These are phyloP conservation scores for Platalea minor DNA, from an alignment of 2,797 vertebrate genomes.

Conservation along the genomic window DNA sequence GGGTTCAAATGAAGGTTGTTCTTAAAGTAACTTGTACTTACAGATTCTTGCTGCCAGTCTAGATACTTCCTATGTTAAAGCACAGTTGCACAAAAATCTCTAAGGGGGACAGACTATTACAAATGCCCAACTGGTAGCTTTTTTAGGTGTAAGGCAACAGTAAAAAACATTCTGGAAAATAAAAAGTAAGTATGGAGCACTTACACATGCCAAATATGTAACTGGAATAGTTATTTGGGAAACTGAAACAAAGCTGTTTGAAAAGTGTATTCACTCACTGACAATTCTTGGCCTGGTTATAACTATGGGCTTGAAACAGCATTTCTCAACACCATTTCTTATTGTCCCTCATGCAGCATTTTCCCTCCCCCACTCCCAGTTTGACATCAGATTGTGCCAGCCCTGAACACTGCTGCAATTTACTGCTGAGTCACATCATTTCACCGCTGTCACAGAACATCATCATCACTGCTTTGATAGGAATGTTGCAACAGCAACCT, in stretches of 20 bases:
- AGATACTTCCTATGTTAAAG: neutral
- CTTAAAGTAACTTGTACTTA: slow-evolving; percentile 15
- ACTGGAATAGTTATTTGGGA: neutral
- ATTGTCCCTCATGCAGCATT: neutral
- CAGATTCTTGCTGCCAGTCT: neutral
- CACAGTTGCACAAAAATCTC: neutral
- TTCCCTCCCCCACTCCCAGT: neutral
- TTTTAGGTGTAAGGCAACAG: neutral
- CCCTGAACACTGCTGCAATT: neutral
- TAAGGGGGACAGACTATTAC: neutral
- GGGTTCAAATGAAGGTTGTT: slow-evolving; percentile 59
- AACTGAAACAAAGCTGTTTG: neutral
- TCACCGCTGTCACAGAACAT: neutral
- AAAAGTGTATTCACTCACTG: neutral
- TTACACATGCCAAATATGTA: neutral
- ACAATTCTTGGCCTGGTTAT: neutral
- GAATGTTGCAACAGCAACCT: neutral
- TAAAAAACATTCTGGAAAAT: neutral
- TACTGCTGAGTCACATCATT: slow-evolving; percentile 42
- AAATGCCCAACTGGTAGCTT: neutral
- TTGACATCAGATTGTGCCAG: slow-evolving; percentile 3
- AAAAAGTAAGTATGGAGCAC: neutral
- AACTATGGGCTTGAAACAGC: neutral
- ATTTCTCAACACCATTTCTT: neutral
- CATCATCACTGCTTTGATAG: neutral